Evolutionary conservation across 2,113 vertebrate species (phyloP).

Genomic region (Pholis gunnellus): DNA sequence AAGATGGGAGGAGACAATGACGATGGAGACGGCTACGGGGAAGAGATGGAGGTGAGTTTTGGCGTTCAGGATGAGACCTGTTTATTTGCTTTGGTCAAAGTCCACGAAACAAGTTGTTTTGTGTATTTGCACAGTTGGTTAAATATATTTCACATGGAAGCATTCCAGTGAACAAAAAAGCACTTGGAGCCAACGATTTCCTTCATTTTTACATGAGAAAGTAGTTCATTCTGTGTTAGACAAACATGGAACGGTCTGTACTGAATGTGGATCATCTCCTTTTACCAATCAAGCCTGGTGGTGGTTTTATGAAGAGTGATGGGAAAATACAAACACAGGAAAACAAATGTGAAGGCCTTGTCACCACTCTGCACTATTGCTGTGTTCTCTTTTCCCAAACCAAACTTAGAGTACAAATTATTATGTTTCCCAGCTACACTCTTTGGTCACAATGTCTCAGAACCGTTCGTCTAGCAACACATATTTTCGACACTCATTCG

Average conservation of each 20-base stretch:
- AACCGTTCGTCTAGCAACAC: too few relatives aligned
- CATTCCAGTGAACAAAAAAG: neutral
- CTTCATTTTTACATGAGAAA: neutral
- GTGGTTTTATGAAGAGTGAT: neutral
- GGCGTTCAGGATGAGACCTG: neutral
- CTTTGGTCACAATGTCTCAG: neutral
- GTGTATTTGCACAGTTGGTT: neutral
- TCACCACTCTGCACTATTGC: neutral
- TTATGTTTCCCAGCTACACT: neutral
- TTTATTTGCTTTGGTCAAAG: constrained; percentile 1
- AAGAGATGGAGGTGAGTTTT: constrained; percentile 81
- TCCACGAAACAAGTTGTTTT: neutral
- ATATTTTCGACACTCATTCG: too few relatives aligned
- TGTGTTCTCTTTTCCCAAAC: neutral
- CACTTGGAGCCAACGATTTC: too few relatives aligned
- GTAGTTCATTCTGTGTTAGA: neutral
- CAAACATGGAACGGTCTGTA: neutral
- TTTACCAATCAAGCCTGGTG: neutral
- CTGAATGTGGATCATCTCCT: neutral
- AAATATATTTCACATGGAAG: constrained; percentile 1
- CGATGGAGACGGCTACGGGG: constrained; percentile 85
- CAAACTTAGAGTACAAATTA: neutral
- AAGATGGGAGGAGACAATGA: constrained; percentile 86
- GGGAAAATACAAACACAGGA: neutral
- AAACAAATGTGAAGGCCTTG: neutral